Evolutionary conservation across 2,888 invertebrate genomes (phyloP), one percentile per base, ranked within the genome.

Genomic region (Galerucella calmariensis): DNA sequence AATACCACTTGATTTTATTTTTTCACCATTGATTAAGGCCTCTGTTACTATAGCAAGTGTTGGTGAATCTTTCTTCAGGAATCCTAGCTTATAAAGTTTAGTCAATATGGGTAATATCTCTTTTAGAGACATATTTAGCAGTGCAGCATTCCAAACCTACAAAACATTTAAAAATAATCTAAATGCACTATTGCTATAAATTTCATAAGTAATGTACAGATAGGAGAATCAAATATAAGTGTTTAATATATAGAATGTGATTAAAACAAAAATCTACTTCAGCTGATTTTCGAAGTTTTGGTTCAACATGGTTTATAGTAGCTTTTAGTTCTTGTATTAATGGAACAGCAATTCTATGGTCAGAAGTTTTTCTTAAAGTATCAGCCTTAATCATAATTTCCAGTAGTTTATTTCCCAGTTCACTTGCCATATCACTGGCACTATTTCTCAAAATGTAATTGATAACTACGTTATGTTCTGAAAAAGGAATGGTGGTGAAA

Each of bases 231-330:
- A 27, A 27, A 27, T 27, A 27, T 27, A 2, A 46, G 12, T 12
- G 12, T 46, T 14, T 11, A 51, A n/a, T 6, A 8, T 51, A 51
- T 51, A 51, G 4, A 51, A 51, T 51, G 8, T 5, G 2, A 51
- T 14, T 51, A n/a, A 51, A n/a, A n/a, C 2, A 14, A 4, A n/a
- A 51, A 51, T 4, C 86, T 86, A 93, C 92, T 83, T 90, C 89
- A 83, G 89, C 89, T 62, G 91, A 89, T 79, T 92, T 93, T 62
- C 93, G 87, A 75, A 93, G 86, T 81, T 90, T 89, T 8, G 92
- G 91, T 70, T 94, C 93, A n/a, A 94, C 89, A 84, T 94, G 93
- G 80, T 92, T 91, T 56, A 94, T 86, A 48, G 77, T 90, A 66
- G 93, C 90, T 66, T 90, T 87, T 77, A 91, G 85, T 56, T 87